These are phyloP conservation scores for Coelinius sp. DNA, from an alignment of 2,888 invertebrate genomes.

Conservation along the genomic window DNA sequence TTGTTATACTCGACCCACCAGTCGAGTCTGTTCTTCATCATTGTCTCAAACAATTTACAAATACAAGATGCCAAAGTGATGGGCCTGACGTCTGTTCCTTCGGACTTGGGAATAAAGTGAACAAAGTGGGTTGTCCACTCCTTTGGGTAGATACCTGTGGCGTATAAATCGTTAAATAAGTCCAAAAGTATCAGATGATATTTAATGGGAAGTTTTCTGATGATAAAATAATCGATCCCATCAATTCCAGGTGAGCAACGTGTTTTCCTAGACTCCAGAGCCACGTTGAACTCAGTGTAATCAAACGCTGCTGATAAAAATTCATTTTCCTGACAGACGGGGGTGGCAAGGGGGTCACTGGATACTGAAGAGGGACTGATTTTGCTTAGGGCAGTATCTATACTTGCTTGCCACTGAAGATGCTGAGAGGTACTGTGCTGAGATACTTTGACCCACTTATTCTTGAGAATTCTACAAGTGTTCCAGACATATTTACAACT, in stretches of 20 bases:
- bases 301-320: neutral
- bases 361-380: neutral
- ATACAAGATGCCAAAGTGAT: conserved; percentile 44
- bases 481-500: neutral
- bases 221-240: neutral
- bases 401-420: neutral
- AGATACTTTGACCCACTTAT: neutral
- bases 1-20: conserved; percentile 44
- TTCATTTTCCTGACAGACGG: neutral
- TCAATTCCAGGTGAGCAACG: neutral
- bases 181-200: neutral
- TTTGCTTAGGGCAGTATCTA: neutral
- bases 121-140: conserved; percentile 20
- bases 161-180: neutral
- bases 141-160: neutral
- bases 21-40: conserved; percentile 44
- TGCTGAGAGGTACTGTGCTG: neutral
- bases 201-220: neutral
- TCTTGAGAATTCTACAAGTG: neutral
- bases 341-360: neutral
- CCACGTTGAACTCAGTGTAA: neutral
- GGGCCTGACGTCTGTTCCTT: conserved; percentile 35
- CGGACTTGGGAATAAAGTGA: conserved; percentile 44
- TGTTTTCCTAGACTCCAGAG: neutral
- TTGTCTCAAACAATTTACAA: conserved; percentile 46